phyloP scores from a whole-genome alignment of 1,140 invertebrate genomes.

The Lasaia peninsularis region DNA sequence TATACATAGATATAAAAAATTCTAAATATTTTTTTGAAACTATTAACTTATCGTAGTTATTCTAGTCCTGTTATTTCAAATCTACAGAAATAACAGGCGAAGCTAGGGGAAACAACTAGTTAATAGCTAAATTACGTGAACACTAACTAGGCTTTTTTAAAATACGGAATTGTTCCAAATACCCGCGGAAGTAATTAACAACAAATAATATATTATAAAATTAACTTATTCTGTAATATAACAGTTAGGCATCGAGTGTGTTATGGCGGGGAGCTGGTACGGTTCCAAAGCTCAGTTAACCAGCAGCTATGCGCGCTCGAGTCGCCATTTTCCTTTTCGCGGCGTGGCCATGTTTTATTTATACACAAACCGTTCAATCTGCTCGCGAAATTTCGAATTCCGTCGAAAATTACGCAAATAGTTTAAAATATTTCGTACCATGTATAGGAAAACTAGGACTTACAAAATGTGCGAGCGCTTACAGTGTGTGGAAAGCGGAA shows the following conservation, averaged over 20 bases:
- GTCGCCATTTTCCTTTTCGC: constrained; percentile 48
- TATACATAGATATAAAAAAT: too few species aligned
- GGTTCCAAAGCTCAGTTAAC: constrained; percentile 39
- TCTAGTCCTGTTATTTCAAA: too few species aligned
- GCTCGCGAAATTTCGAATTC: constrained; percentile 28
- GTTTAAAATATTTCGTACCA: constrained; percentile 30
- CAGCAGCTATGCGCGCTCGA: constrained; percentile 61
- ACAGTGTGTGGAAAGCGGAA: constrained; percentile 57
- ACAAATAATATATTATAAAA: not conserved
- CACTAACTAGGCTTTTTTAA: too few species aligned
- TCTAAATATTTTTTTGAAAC: too few species aligned
- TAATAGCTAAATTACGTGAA: too few species aligned
- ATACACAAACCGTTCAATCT: constrained; percentile 31
- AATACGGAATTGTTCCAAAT: not conserved
- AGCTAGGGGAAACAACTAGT: too few species aligned
- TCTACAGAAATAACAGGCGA: too few species aligned
- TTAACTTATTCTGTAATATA: not conserved
- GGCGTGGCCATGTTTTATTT: constrained; percentile 42
- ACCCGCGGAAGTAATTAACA: not conserved
- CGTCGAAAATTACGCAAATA: constrained; percentile 26
- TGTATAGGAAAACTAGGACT: constrained; percentile 52
- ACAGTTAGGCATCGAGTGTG: constrained; percentile 2
- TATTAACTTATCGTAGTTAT: too few species aligned
- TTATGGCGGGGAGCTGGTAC: constrained; percentile 3
- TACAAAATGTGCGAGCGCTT: constrained; percentile 64